These are phyloP conservation scores for Plebejus melissa DNA, from an alignment of 2,888 invertebrate species.

Conservation along the genomic window DNA sequence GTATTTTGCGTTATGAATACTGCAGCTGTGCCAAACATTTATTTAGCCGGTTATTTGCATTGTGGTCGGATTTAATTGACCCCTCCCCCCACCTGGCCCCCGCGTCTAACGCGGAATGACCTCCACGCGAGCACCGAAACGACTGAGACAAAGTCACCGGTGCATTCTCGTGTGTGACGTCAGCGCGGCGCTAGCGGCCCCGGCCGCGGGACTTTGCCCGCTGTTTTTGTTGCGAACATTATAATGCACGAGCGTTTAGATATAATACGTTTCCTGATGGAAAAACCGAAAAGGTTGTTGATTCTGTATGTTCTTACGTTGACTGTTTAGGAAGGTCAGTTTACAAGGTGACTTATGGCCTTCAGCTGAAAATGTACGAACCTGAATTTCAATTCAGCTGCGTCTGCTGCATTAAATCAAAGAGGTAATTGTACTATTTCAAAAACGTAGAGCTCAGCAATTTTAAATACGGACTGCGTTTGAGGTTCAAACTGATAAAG, in stretches of 20 bases:
- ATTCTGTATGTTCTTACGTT: neutral
- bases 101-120: constrained; percentile 10
- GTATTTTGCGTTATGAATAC: neutral
- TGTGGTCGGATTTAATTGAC: neutral
- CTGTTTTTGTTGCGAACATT: neutral
- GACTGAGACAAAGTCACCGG: constrained; percentile 12
- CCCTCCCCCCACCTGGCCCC: neutral
- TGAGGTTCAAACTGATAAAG: too few relatives aligned
- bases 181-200: neutral
- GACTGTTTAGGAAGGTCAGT: too few relatives aligned
- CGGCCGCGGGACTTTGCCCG: neutral
- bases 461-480: too few relatives aligned
- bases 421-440: neutral
- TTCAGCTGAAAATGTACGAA: too few relatives aligned
- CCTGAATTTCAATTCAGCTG: too few relatives aligned
- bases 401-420: too few relatives aligned
- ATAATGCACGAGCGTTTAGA: neutral
- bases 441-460: neutral
- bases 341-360: too few relatives aligned
- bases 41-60: constrained; percentile 3
- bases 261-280: neutral
- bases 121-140: constrained; percentile 9
- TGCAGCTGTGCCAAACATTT: constrained; percentile 1
- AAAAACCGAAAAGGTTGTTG: neutral
- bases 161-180: constrained; percentile 10